phyloP scores from a whole-genome alignment of 2,888 invertebrate species.

The Nysson spinosus region DNA sequence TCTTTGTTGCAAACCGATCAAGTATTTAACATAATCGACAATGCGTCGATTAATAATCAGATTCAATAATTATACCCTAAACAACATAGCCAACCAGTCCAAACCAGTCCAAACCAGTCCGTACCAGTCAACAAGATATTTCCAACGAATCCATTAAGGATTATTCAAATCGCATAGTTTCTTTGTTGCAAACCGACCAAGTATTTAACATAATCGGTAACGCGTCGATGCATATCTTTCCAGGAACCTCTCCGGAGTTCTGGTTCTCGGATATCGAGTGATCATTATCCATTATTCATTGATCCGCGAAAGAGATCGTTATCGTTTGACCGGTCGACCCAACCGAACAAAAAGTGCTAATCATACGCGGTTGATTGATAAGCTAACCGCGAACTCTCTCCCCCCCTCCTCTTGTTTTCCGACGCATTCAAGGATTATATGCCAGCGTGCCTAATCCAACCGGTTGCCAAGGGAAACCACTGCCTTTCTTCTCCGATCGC shows the following conservation, averaged over 20 bases:
- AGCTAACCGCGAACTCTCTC: conserved; percentile 1
- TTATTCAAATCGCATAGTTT: no score
- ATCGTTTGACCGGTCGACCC: conserved; percentile 2
- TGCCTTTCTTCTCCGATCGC: conserved; percentile 16
- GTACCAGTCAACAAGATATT: no score
- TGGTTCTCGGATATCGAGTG: background rate
- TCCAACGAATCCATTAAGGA: no score
- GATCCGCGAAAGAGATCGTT: conserved; percentile 17
- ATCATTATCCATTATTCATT: conserved; percentile 27
- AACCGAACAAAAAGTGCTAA: conserved; percentile 14
- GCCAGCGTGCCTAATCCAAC: conserved; percentile 9
- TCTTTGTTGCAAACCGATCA: no score
- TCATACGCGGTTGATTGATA: conserved; percentile 24
- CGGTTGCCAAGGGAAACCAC: conserved; percentile 4
- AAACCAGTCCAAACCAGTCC: no score
- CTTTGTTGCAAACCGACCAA: no score
- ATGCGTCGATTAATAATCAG: no score
- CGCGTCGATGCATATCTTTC: background rate
- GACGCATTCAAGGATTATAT: background rate
- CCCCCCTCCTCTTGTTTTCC: conserved; percentile 5
- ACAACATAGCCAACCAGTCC: no score
- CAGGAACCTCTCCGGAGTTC: conserved; percentile 2
- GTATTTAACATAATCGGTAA: background rate
- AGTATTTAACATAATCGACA: no score
- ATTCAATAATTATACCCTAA: no score